Evolutionary conservation across 2,797 vertebrate genomes (phyloP).

Genomic region (Percopsis omiscomaycus): DNA sequence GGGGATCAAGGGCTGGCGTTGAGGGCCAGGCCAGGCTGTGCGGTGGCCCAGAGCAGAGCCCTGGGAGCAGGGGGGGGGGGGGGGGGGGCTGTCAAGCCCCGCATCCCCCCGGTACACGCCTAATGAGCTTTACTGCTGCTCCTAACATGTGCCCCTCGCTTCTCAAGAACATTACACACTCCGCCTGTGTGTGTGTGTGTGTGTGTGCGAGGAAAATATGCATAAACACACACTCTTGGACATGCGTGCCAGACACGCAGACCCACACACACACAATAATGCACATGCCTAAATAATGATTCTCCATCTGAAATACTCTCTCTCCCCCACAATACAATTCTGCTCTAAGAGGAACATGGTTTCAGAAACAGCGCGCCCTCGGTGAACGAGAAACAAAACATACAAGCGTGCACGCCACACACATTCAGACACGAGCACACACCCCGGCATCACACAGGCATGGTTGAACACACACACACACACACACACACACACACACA

Average conservation of each 20-base stretch:
- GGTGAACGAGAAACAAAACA: not conserved
- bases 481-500: not conserved
- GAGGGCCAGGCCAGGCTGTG: constrained; percentile 59
- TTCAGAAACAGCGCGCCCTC: not conserved
- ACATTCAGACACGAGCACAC: not conserved
- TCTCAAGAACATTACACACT: constrained; percentile 56
- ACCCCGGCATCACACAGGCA: not conserved
- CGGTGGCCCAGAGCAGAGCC: constrained; percentile 54
- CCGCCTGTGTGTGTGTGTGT: constrained; percentile 19
- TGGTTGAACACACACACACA: not conserved
- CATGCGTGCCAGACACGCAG: constrained; percentile 5
- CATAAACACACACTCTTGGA: constrained; percentile 33
- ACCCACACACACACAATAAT: constrained; percentile 33
- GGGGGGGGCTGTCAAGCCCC: constrained; percentile 38
- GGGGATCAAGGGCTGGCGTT: constrained; percentile 37
- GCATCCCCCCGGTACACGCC: constrained; percentile 58
- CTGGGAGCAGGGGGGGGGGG: constrained; percentile 43
- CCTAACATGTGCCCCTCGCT: constrained; percentile 54
- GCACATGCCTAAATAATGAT: not conserved
- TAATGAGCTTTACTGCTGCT: constrained; percentile 72
- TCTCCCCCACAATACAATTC: not conserved
- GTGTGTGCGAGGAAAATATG: constrained; percentile 35
- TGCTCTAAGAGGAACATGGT: not conserved
- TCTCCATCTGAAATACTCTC: not conserved
- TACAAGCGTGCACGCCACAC: not conserved